phyloP scores from a whole-genome alignment of 2,888 invertebrate genomes.

The Zhuqinia jingwanae region DNA sequence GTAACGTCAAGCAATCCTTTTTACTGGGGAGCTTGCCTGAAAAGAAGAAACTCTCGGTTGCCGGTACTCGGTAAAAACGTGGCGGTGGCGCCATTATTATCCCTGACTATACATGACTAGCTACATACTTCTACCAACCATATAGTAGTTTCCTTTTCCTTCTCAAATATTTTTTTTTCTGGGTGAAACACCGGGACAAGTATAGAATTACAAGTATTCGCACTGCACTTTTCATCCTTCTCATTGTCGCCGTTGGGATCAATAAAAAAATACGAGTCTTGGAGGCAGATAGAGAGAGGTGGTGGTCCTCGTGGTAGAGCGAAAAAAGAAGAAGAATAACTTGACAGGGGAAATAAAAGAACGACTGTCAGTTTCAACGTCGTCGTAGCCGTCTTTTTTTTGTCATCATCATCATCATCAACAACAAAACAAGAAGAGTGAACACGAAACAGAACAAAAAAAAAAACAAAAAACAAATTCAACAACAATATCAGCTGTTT shows the following conservation, averaged over 20 bases:
- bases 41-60: background rate
- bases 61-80: too few relatives aligned
- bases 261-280: conserved; percentile 1
- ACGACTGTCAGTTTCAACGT: background rate
- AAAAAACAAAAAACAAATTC: background rate
- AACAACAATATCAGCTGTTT: conserved; percentile 47
- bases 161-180: background rate
- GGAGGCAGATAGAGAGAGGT: background rate
- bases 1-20: background rate
- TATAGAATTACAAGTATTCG: conserved; percentile 45
- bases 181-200: conserved; percentile 24
- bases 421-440: conserved; percentile 1
- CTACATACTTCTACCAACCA: too few relatives aligned
- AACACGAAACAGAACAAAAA: background rate
- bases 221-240: conserved; percentile 18
- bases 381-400: background rate
- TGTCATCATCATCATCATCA: background rate
- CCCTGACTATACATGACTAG: too few relatives aligned
- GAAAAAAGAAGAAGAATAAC: background rate
- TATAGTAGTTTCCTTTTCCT: background rate
- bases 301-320: background rate
- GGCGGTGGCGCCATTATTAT: background rate
- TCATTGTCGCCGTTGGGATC: conserved; percentile 25
- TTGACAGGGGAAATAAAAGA: background rate
- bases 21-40: background rate